phyloP scores from a whole-genome alignment of 2,888 invertebrate species.

The Tethea ocularis region DNA sequence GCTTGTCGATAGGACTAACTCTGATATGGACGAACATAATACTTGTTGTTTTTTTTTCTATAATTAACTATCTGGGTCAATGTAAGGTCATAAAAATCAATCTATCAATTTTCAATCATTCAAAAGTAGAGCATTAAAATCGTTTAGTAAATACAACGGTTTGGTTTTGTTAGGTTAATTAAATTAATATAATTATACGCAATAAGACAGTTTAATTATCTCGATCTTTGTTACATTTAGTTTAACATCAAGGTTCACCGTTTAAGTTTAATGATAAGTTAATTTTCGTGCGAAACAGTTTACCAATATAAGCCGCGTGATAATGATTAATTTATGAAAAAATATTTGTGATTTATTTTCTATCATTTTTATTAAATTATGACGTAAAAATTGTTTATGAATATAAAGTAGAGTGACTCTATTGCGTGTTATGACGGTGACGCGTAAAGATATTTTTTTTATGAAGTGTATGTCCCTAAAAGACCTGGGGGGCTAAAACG shows the following conservation, averaged over 20 bases:
- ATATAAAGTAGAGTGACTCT: neutral
- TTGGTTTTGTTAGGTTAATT: neutral
- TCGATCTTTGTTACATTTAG: neutral
- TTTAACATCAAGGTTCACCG: neutral
- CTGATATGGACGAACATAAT: too few species aligned
- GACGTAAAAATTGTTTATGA: neutral
- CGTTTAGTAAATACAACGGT: neutral
- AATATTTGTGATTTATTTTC: neutral
- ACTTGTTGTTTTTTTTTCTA: too few species aligned
- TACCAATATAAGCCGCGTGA: neutral
- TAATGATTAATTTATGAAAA: neutral
- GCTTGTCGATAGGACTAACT: too few species aligned
- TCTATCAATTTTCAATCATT: neutral
- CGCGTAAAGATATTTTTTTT: too few species aligned
- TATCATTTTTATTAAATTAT: neutral
- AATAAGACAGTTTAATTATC: neutral
- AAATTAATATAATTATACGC: neutral
- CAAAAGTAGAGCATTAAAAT: neutral
- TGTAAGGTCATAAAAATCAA: neutral
- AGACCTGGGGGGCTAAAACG: too few species aligned
- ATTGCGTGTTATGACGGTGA: neutral
- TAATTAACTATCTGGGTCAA: neutral
- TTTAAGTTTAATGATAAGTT: neutral
- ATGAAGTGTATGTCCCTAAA: too few species aligned
- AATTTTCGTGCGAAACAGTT: neutral